Evolutionary conservation across 2,888 invertebrate species (phyloP), one percentile per base, ranked within the genome.

Genomic region (Steinernema hermaphroditum): DNA sequence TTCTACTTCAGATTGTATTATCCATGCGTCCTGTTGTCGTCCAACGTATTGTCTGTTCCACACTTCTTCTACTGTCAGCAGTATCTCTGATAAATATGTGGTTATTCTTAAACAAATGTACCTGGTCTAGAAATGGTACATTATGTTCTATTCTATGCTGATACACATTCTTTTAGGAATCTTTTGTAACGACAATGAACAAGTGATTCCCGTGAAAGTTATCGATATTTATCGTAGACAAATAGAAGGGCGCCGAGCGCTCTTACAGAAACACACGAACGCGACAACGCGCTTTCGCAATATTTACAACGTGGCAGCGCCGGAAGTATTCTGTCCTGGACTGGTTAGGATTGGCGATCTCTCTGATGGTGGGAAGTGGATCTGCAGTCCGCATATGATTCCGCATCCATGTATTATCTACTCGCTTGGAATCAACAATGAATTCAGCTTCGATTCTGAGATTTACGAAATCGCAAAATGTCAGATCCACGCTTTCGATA

Each of bases 361-460:
- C 9, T 19, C 68, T 0, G 72, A 72, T 27, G 72, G 72, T 1
- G 72, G 72, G 14, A 72, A 72, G 43, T 72, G 72, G 72, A 68
- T 72, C 22, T 72, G 72, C 68, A 57, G 37, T n/a, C 72, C 72
- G 0, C 50, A 68, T 1, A 32, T 34, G n/a, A 22, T 68, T 9
- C 50, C 27, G 8, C 32, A 37, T 8, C 46, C 49, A 16, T 72
- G 72, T 19, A 68, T 68, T 9, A 41, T 72, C 68, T 72, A 72
- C 50, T 50, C 54, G 14, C 16, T 72, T 9, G 72, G 72, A 9
- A 46, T 72, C 46, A 72, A 68, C 44, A 57, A 72, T 72, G 72
- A 72, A 34, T 34, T 41, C 22, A 69, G 68, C 19, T 72, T 72
- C 32, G 72, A 72, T 8, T 32, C 22, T 8, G 68, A 68, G 46